Evolutionary conservation across 2,888 invertebrate species (phyloP).

Genomic region (Eilema sororculum): DNA sequence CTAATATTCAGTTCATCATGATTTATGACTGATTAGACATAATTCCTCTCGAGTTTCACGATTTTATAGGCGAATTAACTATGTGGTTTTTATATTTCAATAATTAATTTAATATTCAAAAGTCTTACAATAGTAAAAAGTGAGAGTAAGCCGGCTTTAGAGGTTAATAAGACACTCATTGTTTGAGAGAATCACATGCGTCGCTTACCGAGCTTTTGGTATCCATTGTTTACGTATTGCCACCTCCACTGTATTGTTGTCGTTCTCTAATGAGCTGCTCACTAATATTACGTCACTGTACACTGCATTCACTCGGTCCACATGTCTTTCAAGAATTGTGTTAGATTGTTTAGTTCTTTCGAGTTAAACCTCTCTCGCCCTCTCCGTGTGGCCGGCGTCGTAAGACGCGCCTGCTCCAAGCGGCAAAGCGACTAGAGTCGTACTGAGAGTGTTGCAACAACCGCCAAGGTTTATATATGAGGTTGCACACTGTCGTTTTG

Average conservation of each 20-base stretch:
- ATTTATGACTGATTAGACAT: neutral
- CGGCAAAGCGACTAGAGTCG: constrained; percentile 88
- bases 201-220: constrained; percentile 82
- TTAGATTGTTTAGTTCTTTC: constrained; percentile 66
- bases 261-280: constrained; percentile 64
- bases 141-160: constrained; percentile 20
- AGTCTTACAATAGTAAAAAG: constrained; percentile 10
- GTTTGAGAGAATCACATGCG: constrained; percentile 54
- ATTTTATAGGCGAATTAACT: neutral
- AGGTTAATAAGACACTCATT: constrained; percentile 41
- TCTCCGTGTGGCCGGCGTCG: constrained; percentile 85
- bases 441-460: constrained; percentile 86
- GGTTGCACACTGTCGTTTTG: constrained; percentile 71
- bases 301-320: constrained; percentile 85
- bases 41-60: neutral
- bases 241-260: constrained; percentile 66
- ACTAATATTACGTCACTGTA: constrained; percentile 82
- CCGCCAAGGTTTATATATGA: constrained; percentile 85
- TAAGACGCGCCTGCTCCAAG: constrained; percentile 81
- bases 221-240: constrained; percentile 76
- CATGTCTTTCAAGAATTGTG: constrained; percentile 73
- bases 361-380: constrained; percentile 83
- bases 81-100: neutral
- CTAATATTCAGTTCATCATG: neutral
- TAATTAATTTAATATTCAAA: neutral